Evolutionary conservation across 2,888 invertebrate genomes (phyloP).

Genomic region (Eumerus sabulonum): DNA sequence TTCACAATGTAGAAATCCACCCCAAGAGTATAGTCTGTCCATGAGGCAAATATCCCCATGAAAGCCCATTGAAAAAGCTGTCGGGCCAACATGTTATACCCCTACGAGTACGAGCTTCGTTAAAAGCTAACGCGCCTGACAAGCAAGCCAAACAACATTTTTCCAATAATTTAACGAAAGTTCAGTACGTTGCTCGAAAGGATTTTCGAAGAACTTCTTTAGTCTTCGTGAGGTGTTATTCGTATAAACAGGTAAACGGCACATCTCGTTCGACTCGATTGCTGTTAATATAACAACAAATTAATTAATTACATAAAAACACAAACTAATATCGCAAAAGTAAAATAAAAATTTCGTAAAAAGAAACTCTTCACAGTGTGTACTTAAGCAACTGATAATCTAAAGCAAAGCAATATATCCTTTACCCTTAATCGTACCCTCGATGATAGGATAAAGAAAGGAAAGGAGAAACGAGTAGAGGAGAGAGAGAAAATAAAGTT

Average conservation of each 20-base stretch:
- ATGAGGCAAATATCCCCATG: too few relatives aligned
- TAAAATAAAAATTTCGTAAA: slow-evolving; percentile 6
- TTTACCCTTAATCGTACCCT: slow-evolving; percentile 42
- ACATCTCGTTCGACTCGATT: slow-evolving; percentile 59
- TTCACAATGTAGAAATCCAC: too few relatives aligned
- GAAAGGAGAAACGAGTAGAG: slow-evolving; percentile 15
- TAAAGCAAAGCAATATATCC: slow-evolving; percentile 59
- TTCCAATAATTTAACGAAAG: slow-evolving; percentile 63
- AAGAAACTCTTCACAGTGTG: slow-evolving; percentile 37
- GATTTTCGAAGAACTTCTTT: slow-evolving; percentile 39
- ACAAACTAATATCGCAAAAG: not conserved
- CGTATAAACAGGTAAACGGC: slow-evolving; percentile 57
- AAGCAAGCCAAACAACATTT: slow-evolving; percentile 42
- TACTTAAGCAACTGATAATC: slow-evolving; percentile 48
- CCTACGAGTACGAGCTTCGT: slow-evolving; percentile 29
- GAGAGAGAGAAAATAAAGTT: slow-evolving; percentile 30
- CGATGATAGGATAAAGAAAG: not conserved
- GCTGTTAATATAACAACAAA: slow-evolving; percentile 37
- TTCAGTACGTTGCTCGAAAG: slow-evolving; percentile 45
- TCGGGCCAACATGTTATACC: slow-evolving; percentile 62
- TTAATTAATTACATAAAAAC: slow-evolving; percentile 30
- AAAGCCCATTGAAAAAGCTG: slow-evolving; percentile 21
- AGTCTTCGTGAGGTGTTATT: slow-evolving; percentile 68
- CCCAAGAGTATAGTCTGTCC: too few relatives aligned
- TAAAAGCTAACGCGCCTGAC: slow-evolving; percentile 26